Conservation (phyloP, 2,797 vertebrate species). For the Falco concolor region DNA sequence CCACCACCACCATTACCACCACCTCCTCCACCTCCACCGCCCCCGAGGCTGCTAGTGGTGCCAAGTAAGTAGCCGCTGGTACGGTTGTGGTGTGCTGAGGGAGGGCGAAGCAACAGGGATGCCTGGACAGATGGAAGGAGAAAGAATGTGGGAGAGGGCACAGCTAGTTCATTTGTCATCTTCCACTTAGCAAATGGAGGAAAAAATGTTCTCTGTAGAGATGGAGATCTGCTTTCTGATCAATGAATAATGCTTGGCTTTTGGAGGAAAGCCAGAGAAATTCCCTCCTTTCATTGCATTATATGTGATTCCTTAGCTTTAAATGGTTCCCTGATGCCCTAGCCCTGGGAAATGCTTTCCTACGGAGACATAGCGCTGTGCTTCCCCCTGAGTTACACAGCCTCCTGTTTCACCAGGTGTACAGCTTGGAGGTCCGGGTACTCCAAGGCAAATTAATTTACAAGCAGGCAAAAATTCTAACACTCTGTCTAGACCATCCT, state of each 20-base stretch:
- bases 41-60: constrained; percentile 69
- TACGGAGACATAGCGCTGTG: accelerated
- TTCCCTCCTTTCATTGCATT: neutral
- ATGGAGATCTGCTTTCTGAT: constrained; percentile 60
- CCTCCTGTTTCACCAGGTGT: neutral
- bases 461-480: neutral
- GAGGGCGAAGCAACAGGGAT: accelerated
- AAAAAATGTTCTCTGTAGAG: constrained; percentile 59
- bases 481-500: neutral
- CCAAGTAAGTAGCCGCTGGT: constrained; percentile 64
- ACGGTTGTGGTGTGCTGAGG: neutral
- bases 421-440: neutral
- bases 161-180: constrained; percentile 47
- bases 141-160: neutral
- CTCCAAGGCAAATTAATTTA: neutral
- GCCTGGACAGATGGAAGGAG: neutral
- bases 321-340: neutral
- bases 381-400: neutral
- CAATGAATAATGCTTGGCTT: constrained; percentile 30
- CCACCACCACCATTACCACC: constrained; percentile 89
- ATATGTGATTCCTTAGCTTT: neutral
- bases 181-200: constrained; percentile 67
- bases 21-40: constrained; percentile 87
- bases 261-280: constrained; percentile 45
- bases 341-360: neutral